Evolutionary conservation across 2,888 invertebrate genomes (phyloP), one percentile per base, ranked within the genome.

Genomic region (Parnassius mnemosyne): DNA sequence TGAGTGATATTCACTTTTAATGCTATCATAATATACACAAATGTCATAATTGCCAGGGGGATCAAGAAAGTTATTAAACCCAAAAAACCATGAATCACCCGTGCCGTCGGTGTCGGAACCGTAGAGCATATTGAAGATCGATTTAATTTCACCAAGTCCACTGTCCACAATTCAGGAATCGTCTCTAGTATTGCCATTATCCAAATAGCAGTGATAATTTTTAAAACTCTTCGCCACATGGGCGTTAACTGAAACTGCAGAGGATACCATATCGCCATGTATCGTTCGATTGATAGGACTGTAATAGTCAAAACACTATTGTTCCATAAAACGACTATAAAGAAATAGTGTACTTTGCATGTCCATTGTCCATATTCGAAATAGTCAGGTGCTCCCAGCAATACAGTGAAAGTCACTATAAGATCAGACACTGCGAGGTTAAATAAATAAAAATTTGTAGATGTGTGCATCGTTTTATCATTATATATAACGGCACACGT

Each of bases 251-350:
- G 76, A 62, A 82, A 61, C 61, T 77, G 44, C 59, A 85, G 42
- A 0, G 86, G 85, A 63, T 83, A 72, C 71, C 80, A 81, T 50
- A 85, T 81, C 0, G 80, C 85, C 43, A 84, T 71, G 50, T 83
- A 85, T 25, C 85, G 73, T 65, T 87, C 86, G 13, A 83, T 76
- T 3, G 85, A 78, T 25, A 87, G 66, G 3, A 79, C 80, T 0
- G 84, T 84, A 78, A 85, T 78, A 10, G 80, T 80, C 64, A 85
- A 66, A 16, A 85, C 79, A 9, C 83, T 79, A 53, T 83, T 83
- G 34, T 74, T 73, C 71, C 69, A 71, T 50, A 75, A 68, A 5
- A 70, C 53, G 34, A 63, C 60, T 5, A 74, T 66, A 20, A 72
- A 57, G 34, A 73, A 63, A 34, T 66, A 66, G 25, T 74, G 69